A percentile compares a stretch with the other conserved stretches of the same genome.
phyloP scores from a whole-genome alignment of 1,140 invertebrate species.

The Idris sp. region DNA sequence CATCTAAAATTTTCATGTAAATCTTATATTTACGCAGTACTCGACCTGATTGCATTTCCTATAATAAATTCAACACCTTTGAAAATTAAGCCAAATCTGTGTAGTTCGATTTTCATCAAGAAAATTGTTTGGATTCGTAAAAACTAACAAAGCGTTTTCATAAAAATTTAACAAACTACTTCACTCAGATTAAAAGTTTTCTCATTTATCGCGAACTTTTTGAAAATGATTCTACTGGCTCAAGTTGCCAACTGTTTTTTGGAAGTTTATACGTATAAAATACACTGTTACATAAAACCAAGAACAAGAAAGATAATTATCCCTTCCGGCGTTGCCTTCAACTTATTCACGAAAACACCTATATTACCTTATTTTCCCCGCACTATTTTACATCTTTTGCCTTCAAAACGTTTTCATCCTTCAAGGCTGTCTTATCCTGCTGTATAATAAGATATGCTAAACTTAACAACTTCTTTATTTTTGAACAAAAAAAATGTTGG shows the following conservation, averaged over 20 bases:
- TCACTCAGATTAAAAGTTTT: conserved; percentile 73
- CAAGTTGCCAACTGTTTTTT: conserved; percentile 23
- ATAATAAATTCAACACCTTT: no score
- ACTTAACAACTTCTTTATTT: conserved; percentile 43
- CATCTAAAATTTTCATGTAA: no score
- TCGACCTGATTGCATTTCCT: no score
- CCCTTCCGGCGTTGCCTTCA: conserved; percentile 20
- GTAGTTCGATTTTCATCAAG: conserved; percentile 44
- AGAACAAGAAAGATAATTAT: conserved; percentile 64
- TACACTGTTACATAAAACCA: conserved; percentile 30
- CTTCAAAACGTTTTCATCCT: conserved; percentile 45
- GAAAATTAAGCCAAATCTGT: no score
- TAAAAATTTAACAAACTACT: conserved; percentile 45
- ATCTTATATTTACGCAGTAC: no score
- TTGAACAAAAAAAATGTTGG: conserved; percentile 29
- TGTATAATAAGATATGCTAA: conserved; percentile 51
- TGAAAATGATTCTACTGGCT: no score
- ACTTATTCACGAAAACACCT: conserved; percentile 36
- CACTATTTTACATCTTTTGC: conserved; percentile 36
- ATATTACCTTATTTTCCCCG: conserved; percentile 49
- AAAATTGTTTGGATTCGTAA: no score
- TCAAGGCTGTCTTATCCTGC: conserved; percentile 38
- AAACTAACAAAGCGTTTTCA: no score
- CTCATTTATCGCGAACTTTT: conserved; percentile 75
- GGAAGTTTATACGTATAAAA: conserved; percentile 19